Percentiles rank a stretch among this genome's conserved stretches.
Evolutionary conservation across 1,140 invertebrate genomes (phyloP).

Genomic region (Drosophila melanica): DNA sequence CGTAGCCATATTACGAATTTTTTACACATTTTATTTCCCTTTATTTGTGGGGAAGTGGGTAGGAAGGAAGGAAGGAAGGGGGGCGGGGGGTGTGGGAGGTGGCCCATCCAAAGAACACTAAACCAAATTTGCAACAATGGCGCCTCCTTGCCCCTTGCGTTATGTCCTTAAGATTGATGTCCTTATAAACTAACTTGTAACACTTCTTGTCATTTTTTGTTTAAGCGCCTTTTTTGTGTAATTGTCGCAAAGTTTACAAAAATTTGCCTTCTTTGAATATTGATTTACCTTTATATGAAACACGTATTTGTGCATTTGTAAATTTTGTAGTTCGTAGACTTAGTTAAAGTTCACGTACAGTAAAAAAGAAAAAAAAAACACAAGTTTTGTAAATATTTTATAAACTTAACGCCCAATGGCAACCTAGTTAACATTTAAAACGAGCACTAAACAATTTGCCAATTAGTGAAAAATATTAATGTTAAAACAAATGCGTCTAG

Average conservation of each 20-base stretch:
- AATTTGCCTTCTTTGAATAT: conserved; percentile 48
- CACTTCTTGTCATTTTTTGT: conserved; percentile 55
- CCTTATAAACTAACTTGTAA: conserved; percentile 50
- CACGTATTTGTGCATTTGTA: conserved; percentile 67
- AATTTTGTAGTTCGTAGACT: conserved; percentile 75
- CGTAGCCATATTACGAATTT: conserved; percentile 81
- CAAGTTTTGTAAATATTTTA: conserved; percentile 75
- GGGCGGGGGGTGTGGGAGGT: neutral
- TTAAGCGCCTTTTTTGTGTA: conserved; percentile 31
- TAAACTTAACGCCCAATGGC: conserved; percentile 56
- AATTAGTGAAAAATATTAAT: conserved; percentile 59
- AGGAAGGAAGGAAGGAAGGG: too few relatives aligned
- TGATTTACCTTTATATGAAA: conserved; percentile 35
- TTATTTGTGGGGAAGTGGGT: conserved; percentile 16
- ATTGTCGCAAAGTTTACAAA: conserved; percentile 53
- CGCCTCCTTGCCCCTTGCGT: conserved; percentile 47
- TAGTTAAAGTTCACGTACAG: conserved; percentile 60
- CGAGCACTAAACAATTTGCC: conserved; percentile 57
- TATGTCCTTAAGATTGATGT: conserved; percentile 59
- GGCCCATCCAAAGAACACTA: conserved; percentile 66
- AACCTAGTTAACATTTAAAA: conserved; percentile 76
- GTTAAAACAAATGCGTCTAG: conserved; percentile 19
- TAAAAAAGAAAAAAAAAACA: conserved; percentile 20
- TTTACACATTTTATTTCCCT: conserved; percentile 61
- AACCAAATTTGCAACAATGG: conserved; percentile 42